Base-by-base conservation (phyloP, 2,797 vertebrate species). In the Neomorphus geoffroyi region DNA sequence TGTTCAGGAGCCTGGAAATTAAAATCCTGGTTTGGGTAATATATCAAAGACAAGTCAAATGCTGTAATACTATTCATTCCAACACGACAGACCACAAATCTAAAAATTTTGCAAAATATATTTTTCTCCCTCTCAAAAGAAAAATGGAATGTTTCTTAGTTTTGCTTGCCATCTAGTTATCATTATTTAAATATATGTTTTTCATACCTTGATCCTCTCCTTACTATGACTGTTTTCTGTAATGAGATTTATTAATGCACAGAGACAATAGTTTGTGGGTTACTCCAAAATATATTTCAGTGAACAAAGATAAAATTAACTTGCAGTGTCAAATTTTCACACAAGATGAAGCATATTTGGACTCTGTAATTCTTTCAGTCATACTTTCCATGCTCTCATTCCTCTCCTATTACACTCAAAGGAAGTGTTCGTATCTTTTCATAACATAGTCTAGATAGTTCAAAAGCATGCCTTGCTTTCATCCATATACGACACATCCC, bases 351-450 rank as follows among this genome's bases (percentile, higher is more conserved):
- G 75, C 60, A 41, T 81, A 84, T 67, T 69, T 84, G 74, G 41
- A 70, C 51, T 24, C 35, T 41, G 1, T 43, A 77, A 91, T 57
- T 92, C 81, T 37, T 88, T 70, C 62, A 88, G 28, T 79, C 82
- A 62, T 75, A 83, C 16, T 86, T 94, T 83, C 80, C 93, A 86
- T 88, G 77, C 75, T 61, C 72, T 95, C 92, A 84, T 79, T 81
- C 70, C 65, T 84, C 66, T 92, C 13, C 0, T 79, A 21, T 88
- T 90, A 79, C 77, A 81, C 35, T n/a, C 45, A 75, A 73, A 88
- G 77, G 92, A 96, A 92, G 35, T 11, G 32, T 66, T 92, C 62
- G 90, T 93, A 91, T 93, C 86, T 92, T 92, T 77, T 82, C 90
- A 82, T 51, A 84, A 75, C 56, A 77, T 32, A 61, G 46, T n/a